Evolutionary conservation across 1,140 invertebrate genomes (phyloP), one percentile per base, ranked within the genome.

Genomic region (Drosophila bocqueti): DNA sequence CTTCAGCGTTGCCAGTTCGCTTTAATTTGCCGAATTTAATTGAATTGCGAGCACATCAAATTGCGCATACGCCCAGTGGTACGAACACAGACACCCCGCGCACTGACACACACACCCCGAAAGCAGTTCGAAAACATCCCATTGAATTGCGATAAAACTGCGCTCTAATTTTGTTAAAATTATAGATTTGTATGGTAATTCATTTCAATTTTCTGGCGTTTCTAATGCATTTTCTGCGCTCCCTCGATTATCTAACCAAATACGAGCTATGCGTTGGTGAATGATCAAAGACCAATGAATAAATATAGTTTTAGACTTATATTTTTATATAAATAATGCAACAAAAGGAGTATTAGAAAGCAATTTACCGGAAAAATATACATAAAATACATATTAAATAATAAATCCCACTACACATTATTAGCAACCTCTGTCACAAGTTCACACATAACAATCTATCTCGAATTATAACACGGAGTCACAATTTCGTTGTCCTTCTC

Each of bases 21-120:
- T 87, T 87, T 87, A 87, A 87, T 83, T 83, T 71, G 85, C 47
- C 77, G 54, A 72, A 79, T 79, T 81, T 79, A 78, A 87, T 84
- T 89, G 81, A 87, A 87, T 84, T 78, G 76, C 43, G 66, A 82
- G 71, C 75, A 47, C 64, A 83, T 68, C 76, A 83, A 86, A 79
- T 79, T 65, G 83, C 71, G 64, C 61, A 85, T 86, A 87, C 84
- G 80, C 83, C 66, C 61, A 67, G 40, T 42, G 26, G 72, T 49
- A 59, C 54, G 18, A n/a, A 13, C 31, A 31, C 36, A 26, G 36
- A 31, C 10, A 49, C n/a, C 47, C 1, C 16, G 16, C 24, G 40
- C 43, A 2, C 24, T 10, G 11, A 36, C 13, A 36, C n/a, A 21
- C 46, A 21, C 6, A n/a, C 42, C 31, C 29, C 36, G 49, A 65